A percentile compares a stretch with the other conserved stretches of the same genome.
Evolutionary conservation across 1,140 invertebrate genomes (phyloP).

Genomic region (Trigoniulus corallinus): DNA sequence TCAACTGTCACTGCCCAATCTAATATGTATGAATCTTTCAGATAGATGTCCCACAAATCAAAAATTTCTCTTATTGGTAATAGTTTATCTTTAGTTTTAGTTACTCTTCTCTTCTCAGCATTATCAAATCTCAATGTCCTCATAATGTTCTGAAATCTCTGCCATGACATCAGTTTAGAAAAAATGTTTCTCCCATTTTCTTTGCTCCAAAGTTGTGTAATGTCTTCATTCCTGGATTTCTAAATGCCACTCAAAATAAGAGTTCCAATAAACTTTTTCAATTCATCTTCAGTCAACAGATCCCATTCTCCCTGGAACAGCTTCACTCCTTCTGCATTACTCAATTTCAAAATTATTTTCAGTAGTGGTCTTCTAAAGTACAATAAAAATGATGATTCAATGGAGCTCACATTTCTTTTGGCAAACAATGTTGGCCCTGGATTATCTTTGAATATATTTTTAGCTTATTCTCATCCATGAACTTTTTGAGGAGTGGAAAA

Average conservation of each 20-base stretch:
- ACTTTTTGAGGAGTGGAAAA: not conserved
- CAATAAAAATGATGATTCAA: not conserved
- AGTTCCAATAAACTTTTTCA: not conserved
- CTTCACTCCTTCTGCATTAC: not conserved
- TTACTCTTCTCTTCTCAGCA: not conserved
- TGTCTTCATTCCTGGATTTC: not conserved
- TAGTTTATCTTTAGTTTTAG: not conserved
- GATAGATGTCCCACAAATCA: not conserved
- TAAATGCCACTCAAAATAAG: not conserved
- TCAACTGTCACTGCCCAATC: constrained; percentile 16
- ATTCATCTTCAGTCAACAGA: not conserved
- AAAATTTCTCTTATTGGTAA: not conserved
- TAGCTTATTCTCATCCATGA: not conserved
- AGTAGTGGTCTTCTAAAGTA: not conserved
- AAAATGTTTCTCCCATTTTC: not conserved
- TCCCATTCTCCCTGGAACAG: not conserved
- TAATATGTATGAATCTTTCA: not conserved
- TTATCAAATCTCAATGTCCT: not conserved
- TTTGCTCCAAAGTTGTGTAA: not conserved
- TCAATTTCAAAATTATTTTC: not conserved
- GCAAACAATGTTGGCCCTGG: not conserved
- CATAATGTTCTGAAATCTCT: not conserved
- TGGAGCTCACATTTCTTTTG: not conserved
- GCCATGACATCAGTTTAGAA: not conserved
- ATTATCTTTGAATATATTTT: not conserved